Conservation (phyloP, 2,888 invertebrate genomes). For the Melipona beecheii region DNA sequence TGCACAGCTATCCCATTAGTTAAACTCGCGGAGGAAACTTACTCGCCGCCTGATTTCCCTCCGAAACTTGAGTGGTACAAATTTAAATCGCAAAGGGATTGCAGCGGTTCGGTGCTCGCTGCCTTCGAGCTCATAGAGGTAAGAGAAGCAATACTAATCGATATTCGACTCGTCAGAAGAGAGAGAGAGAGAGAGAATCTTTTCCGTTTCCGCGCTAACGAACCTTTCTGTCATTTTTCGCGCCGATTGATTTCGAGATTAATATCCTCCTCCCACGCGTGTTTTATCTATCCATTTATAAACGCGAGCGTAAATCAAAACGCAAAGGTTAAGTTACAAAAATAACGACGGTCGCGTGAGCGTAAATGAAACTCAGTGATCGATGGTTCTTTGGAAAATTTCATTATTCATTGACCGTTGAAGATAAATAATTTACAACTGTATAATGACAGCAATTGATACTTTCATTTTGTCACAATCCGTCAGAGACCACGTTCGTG, state of each 20-base stretch:
- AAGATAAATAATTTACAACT: neutral
- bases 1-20: constrained; percentile 82
- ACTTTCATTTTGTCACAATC: no score
- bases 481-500: no score
- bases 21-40: constrained; percentile 81
- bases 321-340: neutral
- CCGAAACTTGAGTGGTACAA: constrained; percentile 84
- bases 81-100: constrained; percentile 80
- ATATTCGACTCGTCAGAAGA: constrained; percentile 12
- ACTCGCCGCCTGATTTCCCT: constrained; percentile 80
- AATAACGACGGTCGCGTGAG: neutral
- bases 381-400: neutral
- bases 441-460: neutral
- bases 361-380: neutral
- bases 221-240: neutral
- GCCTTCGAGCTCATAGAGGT: constrained; percentile 85
- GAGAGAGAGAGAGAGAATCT: neutral
- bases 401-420: neutral
- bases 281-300: neutral
- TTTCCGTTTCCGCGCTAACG: neutral
- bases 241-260: constrained; percentile 24
- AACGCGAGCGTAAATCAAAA: neutral
- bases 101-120: constrained; percentile 83
- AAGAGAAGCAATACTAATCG: constrained; percentile 63
- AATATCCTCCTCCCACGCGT: neutral